Evolutionary conservation across 23 tunicate genomes (phyloP).

Genomic region (Trididemnum nubilum): DNA sequence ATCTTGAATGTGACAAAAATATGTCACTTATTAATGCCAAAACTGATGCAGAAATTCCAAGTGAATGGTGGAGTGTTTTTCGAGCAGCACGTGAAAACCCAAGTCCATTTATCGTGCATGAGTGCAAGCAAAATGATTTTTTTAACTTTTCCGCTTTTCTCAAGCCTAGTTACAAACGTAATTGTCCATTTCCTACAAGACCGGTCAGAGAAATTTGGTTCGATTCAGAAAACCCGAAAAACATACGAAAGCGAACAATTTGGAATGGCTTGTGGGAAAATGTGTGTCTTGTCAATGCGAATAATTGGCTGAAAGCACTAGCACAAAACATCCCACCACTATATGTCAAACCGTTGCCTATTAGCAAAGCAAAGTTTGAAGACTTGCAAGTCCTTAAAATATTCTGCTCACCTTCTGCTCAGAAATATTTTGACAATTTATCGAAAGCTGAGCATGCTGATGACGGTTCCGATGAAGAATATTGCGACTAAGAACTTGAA

Average conservation of each 20-base stretch:
- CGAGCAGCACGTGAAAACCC: constrained; percentile 8
- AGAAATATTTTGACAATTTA: constrained; percentile 11
- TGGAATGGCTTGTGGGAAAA: constrained; percentile 14
- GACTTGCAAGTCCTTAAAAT: constrained; percentile 12
- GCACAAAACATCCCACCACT: neutral
- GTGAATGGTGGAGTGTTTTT: constrained; percentile 20
- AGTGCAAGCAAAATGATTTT: constrained; percentile 16
- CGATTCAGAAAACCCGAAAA: neutral
- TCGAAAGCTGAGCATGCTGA: neutral
- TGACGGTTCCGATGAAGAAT: too few species aligned
- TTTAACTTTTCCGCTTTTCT: neutral
- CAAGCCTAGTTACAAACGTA: neutral
- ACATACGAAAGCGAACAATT: neutral
- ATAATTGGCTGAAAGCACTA: neutral
- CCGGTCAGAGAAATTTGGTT: constrained; percentile 16
- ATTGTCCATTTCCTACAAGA: constrained; percentile 22
- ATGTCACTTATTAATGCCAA: neutral
- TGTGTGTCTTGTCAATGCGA: neutral
- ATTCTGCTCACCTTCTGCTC: constrained; percentile 16
- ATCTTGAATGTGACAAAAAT: constrained; percentile 20
- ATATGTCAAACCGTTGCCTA: neutral
- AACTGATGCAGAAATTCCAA: constrained; percentile 6
- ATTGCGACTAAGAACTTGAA: too few species aligned
- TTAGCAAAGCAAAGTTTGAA: constrained; percentile 1
- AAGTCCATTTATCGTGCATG: constrained; percentile 7